Percentiles rank a stretch among this genome's conserved stretches.
phyloP scores from a whole-genome alignment of 2,113 vertebrate species.

The Burhinus oedicnemus region DNA sequence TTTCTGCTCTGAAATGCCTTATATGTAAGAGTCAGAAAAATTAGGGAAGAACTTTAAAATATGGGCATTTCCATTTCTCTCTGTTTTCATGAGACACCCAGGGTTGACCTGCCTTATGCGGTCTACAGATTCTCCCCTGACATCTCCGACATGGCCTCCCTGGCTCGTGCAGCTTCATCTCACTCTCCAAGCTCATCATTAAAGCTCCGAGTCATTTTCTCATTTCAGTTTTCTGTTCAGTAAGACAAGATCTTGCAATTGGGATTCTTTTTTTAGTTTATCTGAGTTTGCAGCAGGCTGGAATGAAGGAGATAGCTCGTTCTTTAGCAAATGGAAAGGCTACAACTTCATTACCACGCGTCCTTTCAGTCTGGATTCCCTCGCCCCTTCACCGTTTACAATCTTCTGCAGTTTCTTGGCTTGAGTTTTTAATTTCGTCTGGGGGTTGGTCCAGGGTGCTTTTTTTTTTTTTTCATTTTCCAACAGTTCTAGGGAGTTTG shows the following conservation, averaged over 20 bases:
- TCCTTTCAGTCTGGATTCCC: not conserved
- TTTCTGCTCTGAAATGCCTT: not conserved
- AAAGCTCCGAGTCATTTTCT: not conserved
- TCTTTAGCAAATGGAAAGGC: not conserved
- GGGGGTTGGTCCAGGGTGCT: not conserved
- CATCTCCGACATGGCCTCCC: not conserved
- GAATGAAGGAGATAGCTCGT: not conserved
- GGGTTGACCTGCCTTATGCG: not conserved
- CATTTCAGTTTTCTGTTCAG: not conserved
- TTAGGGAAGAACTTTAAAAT: not conserved
- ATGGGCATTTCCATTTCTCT: not conserved
- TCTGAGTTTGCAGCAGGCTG: constrained; percentile 27
- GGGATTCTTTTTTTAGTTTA: not conserved
- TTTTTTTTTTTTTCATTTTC: not conserved
- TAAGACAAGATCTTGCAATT: not conserved
- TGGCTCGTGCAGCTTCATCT: not conserved
- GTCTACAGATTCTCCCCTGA: not conserved
- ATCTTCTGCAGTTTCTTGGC: not conserved
- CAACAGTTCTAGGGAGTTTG: not conserved
- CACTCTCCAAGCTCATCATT: not conserved
- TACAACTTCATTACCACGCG: not conserved
- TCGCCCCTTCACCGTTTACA: not conserved
- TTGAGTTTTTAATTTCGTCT: not conserved
- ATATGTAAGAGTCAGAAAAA: not conserved
- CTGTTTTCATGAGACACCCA: not conserved